Evolutionary conservation across 2,113 vertebrate genomes (phyloP), one percentile per base, ranked within the genome.

Genomic region (Odontophorus gujanensis): DNA sequence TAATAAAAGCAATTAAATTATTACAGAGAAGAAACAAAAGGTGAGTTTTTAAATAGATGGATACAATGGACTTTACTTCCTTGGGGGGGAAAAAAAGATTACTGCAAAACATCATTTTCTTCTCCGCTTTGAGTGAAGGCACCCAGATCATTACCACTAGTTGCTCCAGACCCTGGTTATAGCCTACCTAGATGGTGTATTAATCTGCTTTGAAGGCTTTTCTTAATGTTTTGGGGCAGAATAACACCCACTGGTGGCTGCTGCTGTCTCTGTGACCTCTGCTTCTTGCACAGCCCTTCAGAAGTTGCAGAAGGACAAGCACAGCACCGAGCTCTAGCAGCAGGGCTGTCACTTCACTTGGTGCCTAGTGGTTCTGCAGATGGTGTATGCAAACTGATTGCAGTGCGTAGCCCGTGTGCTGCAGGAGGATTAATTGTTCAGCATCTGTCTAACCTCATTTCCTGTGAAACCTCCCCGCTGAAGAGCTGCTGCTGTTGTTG

Each of bases 371-470:
- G 40, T 34, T 50, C 65, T 53, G 58, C 0, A 14, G 36, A 6
- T 36, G 40, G 16, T 20, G 63, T 42, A 50, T 47, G 62, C 93
- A 77, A 82, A 77, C 85, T 53, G 87, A 38, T 85, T 80, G 43
- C 75, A 40, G 45, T 30, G 11, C 5, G 15, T 26, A 34, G 21
- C 21, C 59, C 42, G 24, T 16, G 25, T 16, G 25, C 45, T 20
- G 9, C 20, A 20, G 19, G 51, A 84, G 91, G 85, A 88, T 92
- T 97, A 93, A 92, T 96, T 91, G 81, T 68, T 30, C 8, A 7
- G 82, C 36, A 84, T 86, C 89, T 95, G 92, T 90, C 85, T 79
- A 93, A 90, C 80, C 76, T 88, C 40, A 34, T 97, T 90, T 95
- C 90, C 88, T 90, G 58, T 48, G 76, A 34, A 36, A 45, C 26